Evolutionary conservation across 2,797 vertebrate genomes (phyloP), one percentile per base, ranked within the genome.

Genomic region (Amphiprion clarkii): DNA sequence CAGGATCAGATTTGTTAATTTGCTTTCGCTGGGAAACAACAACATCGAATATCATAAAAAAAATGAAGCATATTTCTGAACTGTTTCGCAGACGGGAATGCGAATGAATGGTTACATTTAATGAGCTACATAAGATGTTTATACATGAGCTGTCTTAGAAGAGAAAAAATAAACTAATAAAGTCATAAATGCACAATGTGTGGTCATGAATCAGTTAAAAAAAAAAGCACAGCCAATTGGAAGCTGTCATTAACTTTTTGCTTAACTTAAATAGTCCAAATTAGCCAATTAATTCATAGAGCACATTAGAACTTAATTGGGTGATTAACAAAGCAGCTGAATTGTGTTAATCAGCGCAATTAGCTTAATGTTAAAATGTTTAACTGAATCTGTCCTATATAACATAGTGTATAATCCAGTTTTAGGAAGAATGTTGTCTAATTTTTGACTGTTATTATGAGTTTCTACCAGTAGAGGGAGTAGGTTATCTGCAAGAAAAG

Each of bases 391-490:
- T 70, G 60, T 68, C 54, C 16, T 12, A 36, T 58, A 36, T 61
- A 59, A 61, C 6, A 61, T 33, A 17, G 6, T 36, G 7, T 42
- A 21, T 42, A 14, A 69, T 68, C 52, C 36, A 64, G 19, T 40
- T 81, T 71, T 27, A 44, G 33, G 25, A 19, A 61, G 36, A 58
- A 66, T 27, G 12, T 16, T 7, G 53, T 23, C 19, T 52, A 42
- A 25, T 19, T 31, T 6, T 33, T 42, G 42, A 16, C 16, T 76
- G 82, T 65, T 60, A 14, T 87, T 71, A n/a, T 17, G 39, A 3
- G 8, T 61, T 75, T 57, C 6, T 2, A 83, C 54, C 95, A 93
- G 83, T 70, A 95, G 95, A 90, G 93, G 93, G 91, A 69, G 76
- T 2, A 59, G 1, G 25, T 29, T 53, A 73, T 71, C 83, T 76